Evolutionary conservation across 2,888 invertebrate species (phyloP), one percentile per base, ranked within the genome.

Genomic region (Oscheius sp.): DNA sequence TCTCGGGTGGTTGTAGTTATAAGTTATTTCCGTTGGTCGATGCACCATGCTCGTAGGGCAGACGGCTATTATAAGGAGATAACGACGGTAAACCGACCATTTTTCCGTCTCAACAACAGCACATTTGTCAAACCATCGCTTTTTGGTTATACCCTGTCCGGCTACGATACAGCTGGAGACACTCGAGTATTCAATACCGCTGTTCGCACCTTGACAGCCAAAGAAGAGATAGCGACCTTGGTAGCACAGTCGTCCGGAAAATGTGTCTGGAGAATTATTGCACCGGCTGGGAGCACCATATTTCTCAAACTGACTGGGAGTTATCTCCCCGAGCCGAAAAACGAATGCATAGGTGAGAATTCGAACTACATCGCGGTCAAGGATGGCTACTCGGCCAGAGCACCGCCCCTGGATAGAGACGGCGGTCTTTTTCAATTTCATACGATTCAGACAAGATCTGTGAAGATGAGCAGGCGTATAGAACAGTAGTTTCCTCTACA

Each of bases 181-280:
- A n/a, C n/a, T n/a, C n/a, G n/a, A n/a, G n/a, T n/a, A n/a, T n/a
- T n/a, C n/a, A n/a, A n/a, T n/a, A n/a, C n/a, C n/a, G n/a, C n/a
- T n/a, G n/a, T n/a, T n/a, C n/a, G n/a, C n/a, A n/a, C n/a, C n/a
- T n/a, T n/a, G n/a, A n/a, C n/a, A n/a, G n/a, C n/a, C n/a, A n/a
- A n/a, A n/a, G 94, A 95, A 71, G 95, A 94, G 89, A 93, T 93
- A 0, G 96, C 78, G 29, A 73, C 75, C 73, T 59, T 82, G 60
- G 75, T 76, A 94, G 0, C 93, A 29, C 73, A 71, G 13, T 53
- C 66, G 0, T 37, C 70, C 7, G 80, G 79, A 1, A 55, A 57
- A 37, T 99, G 98, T 90, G 96, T 96, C 90, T 99, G 98, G 98
- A 92, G 98, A 72, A 96, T 99, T 79, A 95, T 96, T 0, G 97